phyloP scores from a whole-genome alignment of 1,140 invertebrate genomes.

The Euura saliciscinereae region DNA sequence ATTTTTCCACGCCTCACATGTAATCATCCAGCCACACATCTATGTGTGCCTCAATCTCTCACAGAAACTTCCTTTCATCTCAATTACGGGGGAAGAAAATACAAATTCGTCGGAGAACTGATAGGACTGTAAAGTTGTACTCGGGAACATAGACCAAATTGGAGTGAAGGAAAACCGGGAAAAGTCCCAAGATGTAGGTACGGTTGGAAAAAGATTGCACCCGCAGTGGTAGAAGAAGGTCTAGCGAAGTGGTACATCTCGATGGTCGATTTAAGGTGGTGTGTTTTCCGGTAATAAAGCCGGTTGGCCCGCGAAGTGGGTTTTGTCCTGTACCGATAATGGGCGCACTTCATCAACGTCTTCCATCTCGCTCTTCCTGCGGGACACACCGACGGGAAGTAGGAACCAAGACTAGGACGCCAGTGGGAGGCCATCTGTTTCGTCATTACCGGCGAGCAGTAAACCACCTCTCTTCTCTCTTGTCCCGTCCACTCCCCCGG shows the following conservation, averaged over 20 bases:
- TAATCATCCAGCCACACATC: too few relatives aligned
- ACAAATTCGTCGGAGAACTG: too few relatives aligned
- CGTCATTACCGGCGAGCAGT: slow-evolving; percentile 59
- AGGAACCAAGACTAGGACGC: slow-evolving; percentile 13
- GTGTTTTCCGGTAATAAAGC: slow-evolving; percentile 56
- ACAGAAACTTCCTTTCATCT: too few relatives aligned
- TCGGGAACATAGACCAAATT: not conserved
- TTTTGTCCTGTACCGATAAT: slow-evolving; percentile 58
- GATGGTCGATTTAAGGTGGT: slow-evolving; percentile 46
- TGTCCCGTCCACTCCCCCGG: slow-evolving; percentile 51
- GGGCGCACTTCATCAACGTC: slow-evolving; percentile 55
- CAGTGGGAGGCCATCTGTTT: slow-evolving; percentile 57
- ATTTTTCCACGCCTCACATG: too few relatives aligned
- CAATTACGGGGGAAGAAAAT: too few relatives aligned
- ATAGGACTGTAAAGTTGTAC: too few relatives aligned
- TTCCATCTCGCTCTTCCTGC: slow-evolving; percentile 37
- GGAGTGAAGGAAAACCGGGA: not conserved
- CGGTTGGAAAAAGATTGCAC: not conserved
- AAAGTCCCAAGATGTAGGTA: not conserved
- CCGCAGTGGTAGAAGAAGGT: not conserved
- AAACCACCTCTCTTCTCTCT: slow-evolving; percentile 46
- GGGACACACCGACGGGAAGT: slow-evolving; percentile 31
- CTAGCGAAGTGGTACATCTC: slow-evolving; percentile 24
- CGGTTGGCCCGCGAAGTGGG: slow-evolving; percentile 45
- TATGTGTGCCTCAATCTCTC: too few relatives aligned